phyloP scores from a whole-genome alignment of 1,140 invertebrate species.

The Coptotermes formosanus region DNA sequence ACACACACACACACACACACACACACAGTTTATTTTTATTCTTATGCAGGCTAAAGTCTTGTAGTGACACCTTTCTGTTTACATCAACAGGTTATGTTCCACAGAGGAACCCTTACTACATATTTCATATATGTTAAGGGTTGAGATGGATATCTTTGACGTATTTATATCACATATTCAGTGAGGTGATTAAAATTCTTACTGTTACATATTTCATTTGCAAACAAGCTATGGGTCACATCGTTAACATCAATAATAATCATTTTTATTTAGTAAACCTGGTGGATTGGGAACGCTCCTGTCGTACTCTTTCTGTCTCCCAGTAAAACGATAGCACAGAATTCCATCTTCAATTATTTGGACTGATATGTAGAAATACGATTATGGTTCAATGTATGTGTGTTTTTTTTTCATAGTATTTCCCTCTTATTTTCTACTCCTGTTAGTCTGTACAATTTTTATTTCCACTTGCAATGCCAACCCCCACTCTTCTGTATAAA shows the following conservation, averaged over 20 bases:
- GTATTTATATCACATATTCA: background rate
- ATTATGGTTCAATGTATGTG: background rate
- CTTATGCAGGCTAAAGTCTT: too few species aligned
- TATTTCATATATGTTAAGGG: background rate
- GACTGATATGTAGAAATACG: background rate
- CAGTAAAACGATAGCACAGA: background rate
- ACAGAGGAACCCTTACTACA: background rate
- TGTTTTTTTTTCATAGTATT: background rate
- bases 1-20: too few species aligned
- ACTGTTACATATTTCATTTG: background rate
- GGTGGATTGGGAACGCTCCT: background rate
- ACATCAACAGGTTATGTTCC: background rate
- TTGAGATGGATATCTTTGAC: background rate
- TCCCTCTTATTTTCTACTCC: background rate
- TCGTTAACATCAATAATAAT: background rate
- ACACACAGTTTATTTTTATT: too few species aligned
- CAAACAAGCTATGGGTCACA: background rate
- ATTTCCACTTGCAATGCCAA: background rate
- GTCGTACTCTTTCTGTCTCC: background rate
- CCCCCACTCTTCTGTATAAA: background rate
- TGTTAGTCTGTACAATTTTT: background rate
- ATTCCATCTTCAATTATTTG: constrained; percentile 17
- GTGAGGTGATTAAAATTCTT: background rate
- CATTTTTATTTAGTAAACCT: constrained; percentile 7
- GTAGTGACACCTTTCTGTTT: background rate